Conservation (phyloP, 2,113 vertebrate species). For the Egretta garzetta region DNA sequence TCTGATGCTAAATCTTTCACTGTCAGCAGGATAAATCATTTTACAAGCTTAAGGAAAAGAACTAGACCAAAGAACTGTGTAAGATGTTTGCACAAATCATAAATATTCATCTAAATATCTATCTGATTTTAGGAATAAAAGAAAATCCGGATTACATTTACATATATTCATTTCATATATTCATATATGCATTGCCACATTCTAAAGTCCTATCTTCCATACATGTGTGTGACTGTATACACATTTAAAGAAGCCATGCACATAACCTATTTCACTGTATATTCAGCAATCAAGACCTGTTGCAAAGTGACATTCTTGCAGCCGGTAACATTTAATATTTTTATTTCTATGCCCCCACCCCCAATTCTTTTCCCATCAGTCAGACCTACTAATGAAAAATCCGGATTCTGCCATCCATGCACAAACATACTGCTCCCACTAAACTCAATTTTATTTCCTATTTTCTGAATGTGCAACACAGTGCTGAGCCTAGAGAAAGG, state of each 20-base stretch:
- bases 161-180: background rate
- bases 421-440: background rate
- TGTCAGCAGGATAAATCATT: background rate
- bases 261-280: background rate
- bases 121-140: background rate
- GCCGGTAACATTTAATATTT: background rate
- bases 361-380: background rate
- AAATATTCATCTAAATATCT: background rate
- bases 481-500: background rate
- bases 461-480: background rate
- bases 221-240: background rate
- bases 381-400: background rate
- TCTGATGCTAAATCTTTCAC: background rate
- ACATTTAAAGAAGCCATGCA: background rate
- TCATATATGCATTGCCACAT: background rate
- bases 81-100: background rate
- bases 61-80: background rate
- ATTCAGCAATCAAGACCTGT: background rate
- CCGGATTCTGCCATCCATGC: background rate
- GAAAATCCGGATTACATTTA: background rate
- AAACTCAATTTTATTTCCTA: background rate
- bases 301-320: background rate
- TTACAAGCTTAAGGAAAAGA: background rate
- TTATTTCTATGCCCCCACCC: background rate
- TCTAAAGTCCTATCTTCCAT: background rate